Conservation (phyloP, 2,797 vertebrate genomes). For the Sebastes baramenuke region DNA sequence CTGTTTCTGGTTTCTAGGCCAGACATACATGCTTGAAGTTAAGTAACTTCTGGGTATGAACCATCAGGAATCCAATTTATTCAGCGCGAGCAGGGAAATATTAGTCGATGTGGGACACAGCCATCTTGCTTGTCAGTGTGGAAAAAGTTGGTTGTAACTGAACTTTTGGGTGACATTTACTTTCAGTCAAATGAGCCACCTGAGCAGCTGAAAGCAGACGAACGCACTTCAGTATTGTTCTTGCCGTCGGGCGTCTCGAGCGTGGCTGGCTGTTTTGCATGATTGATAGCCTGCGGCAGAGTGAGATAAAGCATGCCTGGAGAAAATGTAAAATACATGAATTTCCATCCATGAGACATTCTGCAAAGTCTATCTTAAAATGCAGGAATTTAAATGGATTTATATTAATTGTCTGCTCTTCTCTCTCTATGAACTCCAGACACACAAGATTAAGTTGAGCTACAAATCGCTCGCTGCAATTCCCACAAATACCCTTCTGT, state of each 20-base stretch:
- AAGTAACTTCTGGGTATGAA: neutral
- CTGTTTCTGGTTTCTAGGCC: neutral
- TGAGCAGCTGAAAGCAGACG: neutral
- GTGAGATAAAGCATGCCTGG: slow-evolving; percentile 11
- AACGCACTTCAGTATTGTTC: neutral
- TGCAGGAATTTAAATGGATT: neutral
- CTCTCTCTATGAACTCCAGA: slow-evolving; percentile 74
- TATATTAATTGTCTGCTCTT: slow-evolving; percentile 16
- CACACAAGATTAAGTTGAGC: slow-evolving; percentile 92
- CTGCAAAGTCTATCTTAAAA: neutral
- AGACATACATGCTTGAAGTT: neutral
- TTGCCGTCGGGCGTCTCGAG: neutral
- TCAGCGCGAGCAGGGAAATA: neutral
- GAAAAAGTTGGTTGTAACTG: neutral
- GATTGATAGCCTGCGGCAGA: slow-evolving; percentile 3
- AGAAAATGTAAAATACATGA: slow-evolving; percentile 12
- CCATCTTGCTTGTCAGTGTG: neutral
- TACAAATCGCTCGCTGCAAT: slow-evolving; percentile 97
- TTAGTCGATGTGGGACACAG: neutral
- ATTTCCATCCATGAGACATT: neutral
- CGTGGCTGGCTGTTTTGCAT: slow-evolving; percentile 26
- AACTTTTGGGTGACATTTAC: slow-evolving; percentile 3
- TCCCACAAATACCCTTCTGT: slow-evolving; percentile 94
- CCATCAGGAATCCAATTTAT: neutral
- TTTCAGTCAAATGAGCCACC: neutral